Base-by-base conservation (phyloP, 2,888 invertebrate species). In the Leptinotarsa juncta region DNA sequence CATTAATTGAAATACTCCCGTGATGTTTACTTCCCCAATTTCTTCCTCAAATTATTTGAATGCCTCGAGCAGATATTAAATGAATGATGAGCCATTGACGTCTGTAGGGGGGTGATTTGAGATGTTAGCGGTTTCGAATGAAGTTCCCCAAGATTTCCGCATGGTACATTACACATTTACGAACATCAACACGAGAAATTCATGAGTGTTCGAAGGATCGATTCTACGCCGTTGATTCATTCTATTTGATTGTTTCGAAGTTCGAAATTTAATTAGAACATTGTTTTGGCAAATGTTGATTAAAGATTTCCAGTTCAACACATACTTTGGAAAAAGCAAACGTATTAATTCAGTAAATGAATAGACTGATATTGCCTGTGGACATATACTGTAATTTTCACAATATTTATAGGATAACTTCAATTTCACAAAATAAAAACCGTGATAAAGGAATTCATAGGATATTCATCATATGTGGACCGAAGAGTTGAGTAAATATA, bases 131-230 rank as follows among this genome's bases (percentile, higher is more conserved):
- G 82, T 82, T 82, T 79, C 70, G 78, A 70, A 80, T 82, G 81
- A 83, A 83, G 82, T 84, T 83, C 79, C 80, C 80, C 81, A 82
- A 83, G 83, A 83, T 84, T 83, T 83, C 83, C 79, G 80, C 80
- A 83, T 82, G 83, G 82, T 81, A 83, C 83, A 83, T 84, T 84
- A 83, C 83, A 83, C 83, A 84, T 83, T 83, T 81, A 83, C 82
- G 80, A 81, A 80, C 76, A 82, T 81, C 80, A 81, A 78, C 78
- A 79, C 72, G 75, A 74, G 79, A 80, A 73, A 77, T 75, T 72
- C 77, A 73, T 66, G 73, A 74, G 72, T 70, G 72, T 72, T 74
- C 71, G 60, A 71, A 15, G 66, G 50, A 65, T 74, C 62, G 48
- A 50, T 42, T 60, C 49, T 65, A 66, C 16, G 57, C 70, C 53